Evolutionary conservation across 2,888 invertebrate species (phyloP).

Genomic region (Baccha elongata): DNA sequence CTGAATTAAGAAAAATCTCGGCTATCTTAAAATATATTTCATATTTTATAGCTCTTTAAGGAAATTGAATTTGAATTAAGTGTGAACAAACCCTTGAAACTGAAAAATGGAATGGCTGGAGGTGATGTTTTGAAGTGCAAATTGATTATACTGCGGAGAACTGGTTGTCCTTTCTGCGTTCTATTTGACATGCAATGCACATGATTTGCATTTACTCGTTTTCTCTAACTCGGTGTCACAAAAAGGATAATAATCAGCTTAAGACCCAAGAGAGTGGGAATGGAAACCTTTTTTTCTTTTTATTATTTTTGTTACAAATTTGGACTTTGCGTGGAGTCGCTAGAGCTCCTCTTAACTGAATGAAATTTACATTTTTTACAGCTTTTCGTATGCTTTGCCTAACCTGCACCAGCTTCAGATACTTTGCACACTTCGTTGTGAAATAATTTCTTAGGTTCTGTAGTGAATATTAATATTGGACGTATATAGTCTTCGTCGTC

Average conservation of each 20-base stretch:
- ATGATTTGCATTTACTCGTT: constrained; percentile 72
- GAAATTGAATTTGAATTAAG: constrained; percentile 73
- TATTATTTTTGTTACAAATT: constrained; percentile 50
- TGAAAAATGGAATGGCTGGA: constrained; percentile 6
- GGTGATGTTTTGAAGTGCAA: constrained; percentile 54
- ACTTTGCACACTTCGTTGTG: constrained; percentile 67
- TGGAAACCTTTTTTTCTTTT: constrained; percentile 14
- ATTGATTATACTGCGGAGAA: constrained; percentile 56
- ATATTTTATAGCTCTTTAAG: constrained; percentile 72
- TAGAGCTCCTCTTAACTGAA: constrained; percentile 44
- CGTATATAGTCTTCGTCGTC: constrained; percentile 24
- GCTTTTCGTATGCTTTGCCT: constrained; percentile 44
- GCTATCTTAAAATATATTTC: constrained; percentile 57
- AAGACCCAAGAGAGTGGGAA: constrained; percentile 32
- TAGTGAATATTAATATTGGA: constrained; percentile 71
- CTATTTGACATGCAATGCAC: constrained; percentile 73
- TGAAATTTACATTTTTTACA: constrained; percentile 69
- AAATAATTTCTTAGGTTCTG: constrained; percentile 71
- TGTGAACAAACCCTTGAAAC: constrained; percentile 40
- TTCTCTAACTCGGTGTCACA: constrained; percentile 65
- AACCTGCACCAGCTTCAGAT: constrained; percentile 52
- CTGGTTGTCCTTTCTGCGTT: constrained; percentile 51
- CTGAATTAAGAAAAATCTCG: constrained; percentile 51
- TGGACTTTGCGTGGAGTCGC: constrained; percentile 56
- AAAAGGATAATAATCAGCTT: constrained; percentile 69